Percentiles rank a stretch among this genome's conserved stretches.
Evolutionary conservation across 2,797 vertebrate species (phyloP).

Genomic region (Sebastes trivittatus): DNA sequence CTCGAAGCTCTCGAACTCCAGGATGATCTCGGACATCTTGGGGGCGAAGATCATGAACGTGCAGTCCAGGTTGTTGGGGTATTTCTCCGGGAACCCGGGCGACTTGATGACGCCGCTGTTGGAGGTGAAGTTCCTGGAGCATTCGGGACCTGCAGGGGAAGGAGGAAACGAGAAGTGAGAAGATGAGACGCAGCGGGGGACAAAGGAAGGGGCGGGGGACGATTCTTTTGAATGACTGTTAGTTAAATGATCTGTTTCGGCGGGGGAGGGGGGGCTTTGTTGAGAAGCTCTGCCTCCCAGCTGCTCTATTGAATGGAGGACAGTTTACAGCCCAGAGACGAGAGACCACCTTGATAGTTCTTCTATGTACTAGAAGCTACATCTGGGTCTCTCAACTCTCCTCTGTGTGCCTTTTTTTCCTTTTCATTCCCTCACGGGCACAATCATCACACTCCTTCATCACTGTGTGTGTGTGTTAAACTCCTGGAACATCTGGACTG

Average conservation of each 20-base stretch:
- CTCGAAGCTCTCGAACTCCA: constrained; percentile 98
- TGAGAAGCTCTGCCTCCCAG: constrained; percentile 32
- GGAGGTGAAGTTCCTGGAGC: constrained; percentile 95
- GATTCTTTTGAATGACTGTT: constrained; percentile 14
- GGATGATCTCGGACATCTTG: constrained; percentile 95
- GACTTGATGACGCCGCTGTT: constrained; percentile 93
- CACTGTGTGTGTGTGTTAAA: constrained; percentile 2
- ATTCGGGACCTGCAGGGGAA: constrained; percentile 88
- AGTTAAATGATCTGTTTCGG: constrained; percentile 41
- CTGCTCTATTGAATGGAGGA: constrained; percentile 30
- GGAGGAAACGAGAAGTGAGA: constrained; percentile 12
- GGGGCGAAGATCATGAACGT: constrained; percentile 98
- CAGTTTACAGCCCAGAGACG: constrained; percentile 36
- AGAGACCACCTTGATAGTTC: constrained; percentile 51
- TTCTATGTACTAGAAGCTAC: constrained; percentile 24
- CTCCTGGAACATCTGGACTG: constrained; percentile 60
- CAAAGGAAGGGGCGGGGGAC: constrained; percentile 17
- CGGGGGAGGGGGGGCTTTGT: neutral
- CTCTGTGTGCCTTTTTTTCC: neutral
- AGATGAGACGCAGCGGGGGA: neutral
- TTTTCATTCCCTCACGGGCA: neutral
- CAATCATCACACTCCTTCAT: constrained; percentile 7
- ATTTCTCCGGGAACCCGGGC: constrained; percentile 96
- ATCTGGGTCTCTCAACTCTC: constrained; percentile 26
- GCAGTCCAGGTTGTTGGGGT: constrained; percentile 97